Conservation (phyloP, 2,888 invertebrate genomes). For the Melikaiella ostensackeni region DNA sequence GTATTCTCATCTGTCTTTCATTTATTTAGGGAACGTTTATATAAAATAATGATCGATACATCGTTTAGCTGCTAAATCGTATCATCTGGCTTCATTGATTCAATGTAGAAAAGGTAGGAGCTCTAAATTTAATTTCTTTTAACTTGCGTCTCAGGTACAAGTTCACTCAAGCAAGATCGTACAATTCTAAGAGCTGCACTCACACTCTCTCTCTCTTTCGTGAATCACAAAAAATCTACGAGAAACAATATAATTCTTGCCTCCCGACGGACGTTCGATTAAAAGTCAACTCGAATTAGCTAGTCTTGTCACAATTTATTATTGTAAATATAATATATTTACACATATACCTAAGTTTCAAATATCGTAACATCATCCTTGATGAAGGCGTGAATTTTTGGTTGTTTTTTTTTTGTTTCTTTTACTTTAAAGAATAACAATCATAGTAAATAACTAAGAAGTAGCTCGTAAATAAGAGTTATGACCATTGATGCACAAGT, state of each 20-base stretch:
- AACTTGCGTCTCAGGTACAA: conserved; percentile 39
- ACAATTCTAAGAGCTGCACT: conserved; percentile 27
- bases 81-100: conserved; percentile 36
- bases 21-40: conserved; percentile 55
- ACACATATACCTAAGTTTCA: conserved; percentile 73
- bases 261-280: conserved; percentile 29
- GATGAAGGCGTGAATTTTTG: conserved; percentile 62
- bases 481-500: conserved; percentile 64
- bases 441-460: conserved; percentile 70
- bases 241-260: conserved; percentile 38
- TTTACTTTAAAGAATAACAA: conserved; percentile 72
- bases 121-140: conserved; percentile 39
- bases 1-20: conserved; percentile 49
- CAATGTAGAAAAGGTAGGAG: conserved; percentile 39
- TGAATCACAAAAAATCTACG: conserved; percentile 35
- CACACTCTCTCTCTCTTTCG: conserved; percentile 23
- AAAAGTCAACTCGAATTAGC: conserved; percentile 40
- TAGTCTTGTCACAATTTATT: conserved; percentile 69
- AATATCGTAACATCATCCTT: conserved; percentile 68
- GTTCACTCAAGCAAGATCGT: conserved; percentile 36
- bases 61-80: conserved; percentile 53
- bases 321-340: conserved; percentile 75
- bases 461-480: conserved; percentile 64
- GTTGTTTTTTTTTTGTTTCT: conserved; percentile 52
- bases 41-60: conserved; percentile 56